These are phyloP conservation scores for Trachurus trachurus DNA, from an alignment of 2,797 vertebrate genomes.

Conservation along the genomic window DNA sequence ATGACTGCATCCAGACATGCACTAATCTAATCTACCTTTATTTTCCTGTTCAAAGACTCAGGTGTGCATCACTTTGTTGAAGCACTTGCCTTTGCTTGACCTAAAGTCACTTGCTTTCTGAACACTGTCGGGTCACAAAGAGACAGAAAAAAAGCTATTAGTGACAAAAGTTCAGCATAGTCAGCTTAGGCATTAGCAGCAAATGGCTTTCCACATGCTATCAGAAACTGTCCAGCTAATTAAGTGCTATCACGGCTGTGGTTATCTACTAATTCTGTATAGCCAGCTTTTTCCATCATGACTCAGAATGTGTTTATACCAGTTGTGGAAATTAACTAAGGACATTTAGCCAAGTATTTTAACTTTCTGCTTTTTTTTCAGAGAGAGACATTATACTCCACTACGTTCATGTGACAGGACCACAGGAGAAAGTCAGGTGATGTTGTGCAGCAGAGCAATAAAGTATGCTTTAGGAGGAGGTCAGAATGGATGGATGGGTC, in stretches of 20 bases:
- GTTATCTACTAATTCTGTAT: slow-evolving; percentile 25
- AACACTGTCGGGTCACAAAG: background rate
- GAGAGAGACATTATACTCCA: background rate
- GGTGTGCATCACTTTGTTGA: slow-evolving; percentile 17
- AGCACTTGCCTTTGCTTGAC: slow-evolving; percentile 44
- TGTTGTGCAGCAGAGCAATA: background rate
- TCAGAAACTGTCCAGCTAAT: slow-evolving; percentile 46
- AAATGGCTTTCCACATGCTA: slow-evolving; percentile 41
- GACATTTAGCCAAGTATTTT: background rate
- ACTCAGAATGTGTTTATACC: slow-evolving; percentile 16
- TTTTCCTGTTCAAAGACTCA: slow-evolving; percentile 33
- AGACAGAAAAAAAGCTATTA: slow-evolving; percentile 20
- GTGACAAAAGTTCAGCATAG: slow-evolving; percentile 38
- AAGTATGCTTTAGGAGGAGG: too few species aligned
- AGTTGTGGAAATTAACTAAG: slow-evolving; percentile 10
- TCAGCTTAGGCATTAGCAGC: slow-evolving; percentile 37
- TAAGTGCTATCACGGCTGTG: slow-evolving; percentile 33
- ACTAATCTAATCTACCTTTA: slow-evolving; percentile 37
- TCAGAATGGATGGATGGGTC: background rate
- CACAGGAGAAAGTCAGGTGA: background rate
- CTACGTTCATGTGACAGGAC: background rate
- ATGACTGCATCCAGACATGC: slow-evolving; percentile 28
- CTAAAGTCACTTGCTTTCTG: slow-evolving; percentile 21
- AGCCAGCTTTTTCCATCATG: slow-evolving; percentile 11
- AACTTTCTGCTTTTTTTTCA: background rate